Base-by-base conservation (phyloP, 2,113 vertebrate genomes). In the Bufo gargarizans region DNA sequence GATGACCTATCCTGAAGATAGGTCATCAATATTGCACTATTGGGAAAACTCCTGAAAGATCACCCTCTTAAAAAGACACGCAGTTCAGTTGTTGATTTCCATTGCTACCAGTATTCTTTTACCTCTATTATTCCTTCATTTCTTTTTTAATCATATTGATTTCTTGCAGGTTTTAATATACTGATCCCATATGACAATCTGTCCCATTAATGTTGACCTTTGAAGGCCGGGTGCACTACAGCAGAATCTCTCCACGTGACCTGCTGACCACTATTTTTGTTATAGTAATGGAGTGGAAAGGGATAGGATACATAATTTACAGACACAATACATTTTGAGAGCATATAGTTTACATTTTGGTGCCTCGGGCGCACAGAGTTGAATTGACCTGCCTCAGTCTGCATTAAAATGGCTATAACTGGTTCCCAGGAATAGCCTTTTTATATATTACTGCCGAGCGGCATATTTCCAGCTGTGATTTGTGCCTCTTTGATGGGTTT, bases 361-460 rank as follows among this genome's bases (percentile, higher is more conserved):
- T 47, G 83, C 83, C 83, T 85, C 22, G 33, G 83, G 83, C 83
- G 13, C 83, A 85, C 13, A 11, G 14, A 85, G 69, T 74, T 72
- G 69, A 76, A 74, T 85, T 76, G 53, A 74, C 83, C 72, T 74
- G 83, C 81, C 43, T n/a, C 45, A 61, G 45, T 65, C 61, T 83
- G 19, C 45, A 83, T 83, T 65, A n/a, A 65, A 63, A 14, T 83
- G 61, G 13, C 79, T 61, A 4, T 19, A 84, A 43, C 49, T 53
- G 82, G 55, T 56, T 84, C 65, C 50, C 50, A 71, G n/a, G 47
- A n/a, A 16, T 17, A 81, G 74, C 58, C 47, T 61, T 80, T 59
- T 33, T 33, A 33, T 56, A 50, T 63, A 81, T 81, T 81, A 81
- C 14, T 19, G 33, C 16, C 58, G 79, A 63, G 79, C 22, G 58